phyloP scores from a whole-genome alignment of 1,140 invertebrate genomes.

The Drosophila yakuba region DNA sequence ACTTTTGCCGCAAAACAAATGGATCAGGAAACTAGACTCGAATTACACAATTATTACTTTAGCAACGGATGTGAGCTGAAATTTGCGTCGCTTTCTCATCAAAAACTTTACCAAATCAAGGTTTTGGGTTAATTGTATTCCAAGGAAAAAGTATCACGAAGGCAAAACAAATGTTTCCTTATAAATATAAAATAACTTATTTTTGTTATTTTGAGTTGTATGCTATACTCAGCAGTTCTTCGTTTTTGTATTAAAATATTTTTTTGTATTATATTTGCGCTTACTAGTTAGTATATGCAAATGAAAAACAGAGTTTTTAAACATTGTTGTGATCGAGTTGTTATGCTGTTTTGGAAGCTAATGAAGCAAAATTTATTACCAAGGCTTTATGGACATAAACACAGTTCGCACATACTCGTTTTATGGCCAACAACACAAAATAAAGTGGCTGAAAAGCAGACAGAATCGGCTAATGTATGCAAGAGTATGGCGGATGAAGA shows the following conservation, averaged over 20 bases:
- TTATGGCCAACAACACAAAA: slow-evolving; percentile 55
- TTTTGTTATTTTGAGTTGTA: background rate
- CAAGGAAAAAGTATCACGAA: background rate
- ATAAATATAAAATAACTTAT: background rate
- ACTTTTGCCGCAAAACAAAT: slow-evolving; percentile 37
- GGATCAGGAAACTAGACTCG: slow-evolving; percentile 33
- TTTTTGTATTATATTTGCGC: too few relatives aligned
- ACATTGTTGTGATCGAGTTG: slow-evolving; percentile 20
- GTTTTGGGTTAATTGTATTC: background rate
- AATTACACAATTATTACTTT: slow-evolving; percentile 37
- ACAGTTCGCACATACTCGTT: slow-evolving; percentile 64
- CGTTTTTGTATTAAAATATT: too few relatives aligned
- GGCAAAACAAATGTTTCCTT: background rate
- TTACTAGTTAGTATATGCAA: too few relatives aligned
- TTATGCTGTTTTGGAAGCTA: slow-evolving; percentile 33
- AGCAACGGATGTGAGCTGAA: slow-evolving; percentile 25
- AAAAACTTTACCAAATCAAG: background rate
- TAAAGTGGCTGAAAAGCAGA: slow-evolving; percentile 42
- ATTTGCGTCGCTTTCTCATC: background rate
- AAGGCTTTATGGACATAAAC: slow-evolving; percentile 57
- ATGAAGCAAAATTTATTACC: slow-evolving; percentile 67
- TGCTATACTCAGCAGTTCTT: too few relatives aligned
- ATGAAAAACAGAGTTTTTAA: slow-evolving; percentile 1
- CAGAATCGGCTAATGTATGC: slow-evolving; percentile 65
- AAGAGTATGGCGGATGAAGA: slow-evolving; percentile 16